Evolutionary conservation across 2,113 vertebrate species (phyloP).

Genomic region (Bolborhynchus lineola): DNA sequence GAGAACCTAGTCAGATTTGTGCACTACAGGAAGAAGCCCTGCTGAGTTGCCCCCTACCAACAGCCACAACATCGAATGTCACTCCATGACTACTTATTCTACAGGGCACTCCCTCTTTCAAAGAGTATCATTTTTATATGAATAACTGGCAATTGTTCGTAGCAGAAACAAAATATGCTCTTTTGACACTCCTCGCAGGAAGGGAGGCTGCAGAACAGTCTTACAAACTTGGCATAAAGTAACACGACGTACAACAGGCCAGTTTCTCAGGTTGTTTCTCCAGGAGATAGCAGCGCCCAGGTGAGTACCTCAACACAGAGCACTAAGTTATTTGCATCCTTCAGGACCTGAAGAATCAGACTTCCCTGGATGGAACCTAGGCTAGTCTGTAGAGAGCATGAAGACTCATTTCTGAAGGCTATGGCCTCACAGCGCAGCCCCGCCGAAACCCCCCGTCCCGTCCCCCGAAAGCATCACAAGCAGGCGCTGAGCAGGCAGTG

Average conservation of each 20-base stretch:
- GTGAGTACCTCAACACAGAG: background rate
- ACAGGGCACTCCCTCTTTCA: background rate
- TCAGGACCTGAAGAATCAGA: background rate
- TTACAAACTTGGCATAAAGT: background rate
- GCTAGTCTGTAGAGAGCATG: accelerated
- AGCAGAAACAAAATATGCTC: background rate
- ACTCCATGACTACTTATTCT: background rate
- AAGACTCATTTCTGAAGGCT: background rate
- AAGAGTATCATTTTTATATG: background rate
- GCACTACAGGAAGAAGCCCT: background rate
- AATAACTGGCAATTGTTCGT: background rate
- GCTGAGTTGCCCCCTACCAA: background rate
- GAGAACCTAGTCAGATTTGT: background rate
- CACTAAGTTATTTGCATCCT: background rate
- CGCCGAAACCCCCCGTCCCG: background rate
- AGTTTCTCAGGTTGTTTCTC: background rate
- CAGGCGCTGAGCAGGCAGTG: background rate
- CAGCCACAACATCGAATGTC: background rate
- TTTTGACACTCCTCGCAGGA: background rate
- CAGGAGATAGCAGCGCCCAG: background rate
- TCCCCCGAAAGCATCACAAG: background rate
- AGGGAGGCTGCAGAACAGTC: background rate
- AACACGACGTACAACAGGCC: background rate
- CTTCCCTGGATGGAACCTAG: background rate
- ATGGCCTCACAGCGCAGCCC: background rate